Base-by-base conservation (phyloP, 2,888 invertebrate genomes). In the Philhelius pedissequus region DNA sequence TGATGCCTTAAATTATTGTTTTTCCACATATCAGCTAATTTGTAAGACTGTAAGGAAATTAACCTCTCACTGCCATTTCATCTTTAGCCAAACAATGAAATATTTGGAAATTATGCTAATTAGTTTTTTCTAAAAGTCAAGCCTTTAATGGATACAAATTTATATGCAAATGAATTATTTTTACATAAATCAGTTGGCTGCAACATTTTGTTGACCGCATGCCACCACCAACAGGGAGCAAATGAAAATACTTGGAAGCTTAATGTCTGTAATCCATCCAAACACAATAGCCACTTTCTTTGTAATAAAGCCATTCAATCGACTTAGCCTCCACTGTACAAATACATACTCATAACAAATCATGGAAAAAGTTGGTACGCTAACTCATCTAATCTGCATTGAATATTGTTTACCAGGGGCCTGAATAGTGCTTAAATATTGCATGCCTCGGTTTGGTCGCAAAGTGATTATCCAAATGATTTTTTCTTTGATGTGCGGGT, bases 201-300 rank as follows among this genome's bases (percentile, higher is more conserved):
- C 64, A 64, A 45, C 22, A 69, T 60, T 54, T 32, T 45, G 60
- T 45, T 68, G 20, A 62, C 64, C 30, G 56, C 30, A 18, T 27
- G 40, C 20, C 20, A 4, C 27, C 5, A 1, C 15, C 11, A n/a
- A 38, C 18, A 18, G n/a, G 5, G 8, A 40, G 43, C 13, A 35
- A 6, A 35, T 38, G 9, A 5, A n/a, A 30, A 45, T 70, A 18
- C 60, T 38, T 43, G 38, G 32, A 32, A 50, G 80, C 70, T 60
- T 32, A 58, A 58, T 66, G 68, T 48, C 73, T 69, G 68, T 66
- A 70, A 76, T 75, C 66, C 40, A 56, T n/a, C 40, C 64, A 7
- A 56, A 71, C 52, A 77, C 77, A 82, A 82, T 77, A 56, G 77
- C 35, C 54, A 82, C 82, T 82, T 82, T 82, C 82, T 77, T 77